Conservation (phyloP, 2,888 invertebrate genomes). For the Cosmopolites sordidus region DNA sequence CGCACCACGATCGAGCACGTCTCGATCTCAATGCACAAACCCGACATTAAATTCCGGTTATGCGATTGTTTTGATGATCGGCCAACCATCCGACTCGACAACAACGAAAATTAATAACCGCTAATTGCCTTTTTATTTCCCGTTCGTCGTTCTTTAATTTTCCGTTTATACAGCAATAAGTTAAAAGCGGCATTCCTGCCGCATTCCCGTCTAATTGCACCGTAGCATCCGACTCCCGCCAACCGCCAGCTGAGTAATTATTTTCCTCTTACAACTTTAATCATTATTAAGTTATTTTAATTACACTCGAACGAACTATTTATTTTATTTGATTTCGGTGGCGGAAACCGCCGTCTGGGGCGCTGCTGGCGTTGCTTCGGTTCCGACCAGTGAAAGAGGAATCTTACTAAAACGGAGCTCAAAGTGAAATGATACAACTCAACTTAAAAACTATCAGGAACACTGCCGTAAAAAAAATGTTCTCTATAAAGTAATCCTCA, state of each 20-base stretch:
- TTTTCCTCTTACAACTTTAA: conserved; percentile 31
- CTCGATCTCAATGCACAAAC: no score
- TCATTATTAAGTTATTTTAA: conserved; percentile 34
- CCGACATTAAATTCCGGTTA: no score
- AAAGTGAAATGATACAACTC: no score
- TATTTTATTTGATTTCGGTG: conserved; percentile 17
- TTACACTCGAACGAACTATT: conserved; percentile 27
- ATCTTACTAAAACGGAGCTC: no score
- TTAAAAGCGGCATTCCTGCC: conserved; percentile 24
- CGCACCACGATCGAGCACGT: no score
- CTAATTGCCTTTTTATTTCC: conserved; percentile 17
- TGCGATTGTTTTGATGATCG: no score
- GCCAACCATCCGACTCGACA: neutral
- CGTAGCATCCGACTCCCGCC: conserved; percentile 20
- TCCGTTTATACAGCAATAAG: conserved; percentile 22
- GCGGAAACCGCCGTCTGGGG: neutral
- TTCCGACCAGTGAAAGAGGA: no score
- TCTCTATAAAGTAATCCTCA: no score
- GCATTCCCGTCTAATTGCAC: conserved; percentile 27
- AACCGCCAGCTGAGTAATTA: conserved; percentile 30
- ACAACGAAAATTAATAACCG: conserved; percentile 15
- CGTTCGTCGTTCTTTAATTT: conserved; percentile 19
- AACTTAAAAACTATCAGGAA: no score
- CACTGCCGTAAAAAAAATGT: no score
- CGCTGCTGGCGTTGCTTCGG: no score